These are phyloP conservation scores for Calidris pugnax DNA, from an alignment of 2,113 vertebrate genomes.

Conservation along the genomic window DNA sequence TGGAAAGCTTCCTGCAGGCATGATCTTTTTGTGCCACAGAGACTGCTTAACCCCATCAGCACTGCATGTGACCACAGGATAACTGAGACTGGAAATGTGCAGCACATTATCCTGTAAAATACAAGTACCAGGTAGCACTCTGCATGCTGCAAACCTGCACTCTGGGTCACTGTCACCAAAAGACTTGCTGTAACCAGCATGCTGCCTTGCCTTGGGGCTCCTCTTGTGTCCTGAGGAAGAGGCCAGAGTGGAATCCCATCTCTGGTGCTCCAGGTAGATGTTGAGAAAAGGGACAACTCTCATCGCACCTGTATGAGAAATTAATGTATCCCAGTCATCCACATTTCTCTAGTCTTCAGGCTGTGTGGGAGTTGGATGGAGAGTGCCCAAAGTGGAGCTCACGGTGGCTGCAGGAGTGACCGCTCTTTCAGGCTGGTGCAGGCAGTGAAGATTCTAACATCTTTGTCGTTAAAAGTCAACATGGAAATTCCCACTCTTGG, in stretches of 20 bases:
- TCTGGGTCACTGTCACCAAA: background rate
- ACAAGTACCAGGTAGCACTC: background rate
- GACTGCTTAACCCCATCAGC: background rate
- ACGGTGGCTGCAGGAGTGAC: background rate
- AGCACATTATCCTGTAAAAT: background rate
- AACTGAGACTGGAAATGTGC: background rate
- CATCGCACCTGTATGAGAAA: background rate
- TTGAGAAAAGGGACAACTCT: background rate
- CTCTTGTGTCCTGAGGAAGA: background rate
- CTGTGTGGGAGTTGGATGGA: background rate
- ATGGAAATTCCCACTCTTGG: conserved; percentile 30
- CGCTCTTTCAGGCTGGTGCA: background rate
- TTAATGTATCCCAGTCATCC: background rate
- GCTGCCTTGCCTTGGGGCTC: background rate
- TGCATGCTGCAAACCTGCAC: background rate
- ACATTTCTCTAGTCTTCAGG: background rate
- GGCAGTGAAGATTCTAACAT: background rate
- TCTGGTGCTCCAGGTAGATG: accelerated
- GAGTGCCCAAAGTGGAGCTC: background rate
- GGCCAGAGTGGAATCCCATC: background rate
- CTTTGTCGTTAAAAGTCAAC: background rate
- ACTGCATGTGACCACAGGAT: accelerated
- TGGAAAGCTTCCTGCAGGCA: background rate
- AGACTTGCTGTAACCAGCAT: accelerated
- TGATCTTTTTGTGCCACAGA: background rate